A percentile compares a stretch with the other conserved stretches of the same genome.
Evolutionary conservation across 2,797 vertebrate species (phyloP).

Genomic region (Epinephelus awoara): DNA sequence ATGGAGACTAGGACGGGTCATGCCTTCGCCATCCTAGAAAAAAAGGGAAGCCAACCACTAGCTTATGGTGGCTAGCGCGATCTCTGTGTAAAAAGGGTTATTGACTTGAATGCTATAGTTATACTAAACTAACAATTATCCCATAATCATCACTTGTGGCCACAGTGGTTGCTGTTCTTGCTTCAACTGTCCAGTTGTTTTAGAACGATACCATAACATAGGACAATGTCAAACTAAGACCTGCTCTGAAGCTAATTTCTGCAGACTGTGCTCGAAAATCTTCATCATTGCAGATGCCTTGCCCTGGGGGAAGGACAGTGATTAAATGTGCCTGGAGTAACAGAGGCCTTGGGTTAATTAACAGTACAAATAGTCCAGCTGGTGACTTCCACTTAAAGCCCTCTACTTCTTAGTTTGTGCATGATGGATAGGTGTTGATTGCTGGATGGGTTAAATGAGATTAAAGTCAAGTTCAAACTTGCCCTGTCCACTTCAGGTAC

Average conservation of each 20-base stretch:
- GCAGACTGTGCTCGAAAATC: background rate
- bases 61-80: too few relatives aligned
- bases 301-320: slow-evolving; percentile 13
- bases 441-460: slow-evolving; percentile 23
- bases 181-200: background rate
- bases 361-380: slow-evolving; percentile 37
- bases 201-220: background rate
- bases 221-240: too few relatives aligned
- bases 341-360: slow-evolving; percentile 48
- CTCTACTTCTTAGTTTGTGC: slow-evolving; percentile 5
- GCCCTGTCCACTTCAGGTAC: background rate
- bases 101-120: background rate
- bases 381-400: slow-evolving; percentile 42
- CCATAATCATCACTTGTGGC: background rate
- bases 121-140: background rate
- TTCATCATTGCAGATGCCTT: slow-evolving; percentile 1
- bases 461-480: slow-evolving; percentile 43
- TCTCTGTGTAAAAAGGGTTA: too few relatives aligned
- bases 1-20: too few relatives aligned
- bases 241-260: background rate
- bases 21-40: too few relatives aligned
- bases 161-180: background rate
- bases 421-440: slow-evolving; percentile 57
- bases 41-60: too few relatives aligned
- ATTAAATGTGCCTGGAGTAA: slow-evolving; percentile 41